Conservation (phyloP, 2,113 vertebrate genomes). For the Eptatretus burgeri region DNA sequence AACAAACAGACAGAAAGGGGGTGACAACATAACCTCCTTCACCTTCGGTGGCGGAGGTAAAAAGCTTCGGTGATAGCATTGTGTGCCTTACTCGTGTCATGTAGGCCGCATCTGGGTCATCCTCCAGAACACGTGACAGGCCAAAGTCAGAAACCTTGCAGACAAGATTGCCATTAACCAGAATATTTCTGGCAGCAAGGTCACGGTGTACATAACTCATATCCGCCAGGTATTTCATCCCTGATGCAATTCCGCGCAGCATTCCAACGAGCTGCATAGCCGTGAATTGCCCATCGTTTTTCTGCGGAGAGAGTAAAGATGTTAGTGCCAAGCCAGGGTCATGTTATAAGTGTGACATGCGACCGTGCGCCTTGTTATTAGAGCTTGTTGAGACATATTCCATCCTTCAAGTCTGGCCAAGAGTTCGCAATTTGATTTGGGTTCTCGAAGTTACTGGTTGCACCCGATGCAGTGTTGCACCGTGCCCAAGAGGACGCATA, state of each 20-base stretch:
- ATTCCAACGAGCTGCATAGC: slow-evolving; percentile 4
- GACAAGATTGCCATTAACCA: background rate
- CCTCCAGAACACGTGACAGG: slow-evolving; percentile 6
- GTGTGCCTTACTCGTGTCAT: slow-evolving; percentile 1
- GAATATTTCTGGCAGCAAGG: slow-evolving; percentile 1
- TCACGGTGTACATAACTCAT: slow-evolving; percentile 3
- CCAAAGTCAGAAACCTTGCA: slow-evolving; percentile 5
- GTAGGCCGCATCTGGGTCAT: slow-evolving; percentile 1
- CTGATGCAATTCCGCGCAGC: slow-evolving; percentile 4
- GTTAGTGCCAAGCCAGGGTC: background rate
- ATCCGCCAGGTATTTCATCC: slow-evolving; percentile 6
- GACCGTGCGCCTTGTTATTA: too few species aligned
- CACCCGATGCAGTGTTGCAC: too few species aligned
- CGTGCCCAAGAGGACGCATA: too few species aligned
- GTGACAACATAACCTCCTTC: too few species aligned
- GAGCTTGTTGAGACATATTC: too few species aligned
- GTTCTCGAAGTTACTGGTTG: too few species aligned
- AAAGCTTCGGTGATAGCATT: too few species aligned
- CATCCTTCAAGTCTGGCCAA: too few species aligned
- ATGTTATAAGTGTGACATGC: too few species aligned
- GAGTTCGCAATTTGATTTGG: too few species aligned
- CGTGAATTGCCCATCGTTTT: slow-evolving; percentile 1
- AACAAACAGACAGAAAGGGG: too few species aligned
- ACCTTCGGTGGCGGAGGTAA: too few species aligned
- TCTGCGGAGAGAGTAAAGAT: background rate